phyloP scores from a whole-genome alignment of 2,113 vertebrate genomes.

The Phainopepla nitens region DNA sequence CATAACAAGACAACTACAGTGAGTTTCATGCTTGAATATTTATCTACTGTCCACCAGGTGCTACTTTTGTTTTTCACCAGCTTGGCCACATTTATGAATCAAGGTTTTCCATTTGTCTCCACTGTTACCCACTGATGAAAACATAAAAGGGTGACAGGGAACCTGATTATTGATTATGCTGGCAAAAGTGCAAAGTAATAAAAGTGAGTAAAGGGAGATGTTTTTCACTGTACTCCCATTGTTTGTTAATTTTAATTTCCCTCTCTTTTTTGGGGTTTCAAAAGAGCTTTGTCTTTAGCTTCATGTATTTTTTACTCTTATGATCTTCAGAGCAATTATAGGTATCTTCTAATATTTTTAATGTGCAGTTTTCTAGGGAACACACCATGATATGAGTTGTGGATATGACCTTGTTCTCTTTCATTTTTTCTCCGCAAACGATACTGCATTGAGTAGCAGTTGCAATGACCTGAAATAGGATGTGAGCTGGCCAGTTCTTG shows the following conservation, averaged over 20 bases:
- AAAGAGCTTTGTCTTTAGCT: not conserved
- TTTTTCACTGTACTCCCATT: not conserved
- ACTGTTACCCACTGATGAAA: not conserved
- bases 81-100: not conserved
- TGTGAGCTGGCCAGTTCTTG: not conserved
- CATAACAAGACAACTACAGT: not conserved
- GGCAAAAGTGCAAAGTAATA: not conserved
- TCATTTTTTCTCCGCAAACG: not conserved
- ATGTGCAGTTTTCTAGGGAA: not conserved
- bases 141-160: not conserved
- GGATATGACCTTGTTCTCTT: not conserved
- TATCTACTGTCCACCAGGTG: not conserved
- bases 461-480: not conserved
- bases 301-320: not conserved
- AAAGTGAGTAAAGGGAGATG: not conserved
- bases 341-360: not conserved
- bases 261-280: not conserved
- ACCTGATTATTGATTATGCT: not conserved
- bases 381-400: not conserved
- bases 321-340: not conserved
- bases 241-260: not conserved
- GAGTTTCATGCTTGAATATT: not conserved
- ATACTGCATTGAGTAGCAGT: not conserved
- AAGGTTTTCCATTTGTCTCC: not conserved
- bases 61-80: not conserved